These are phyloP conservation scores for Pseudochirops corinnae DNA, from an alignment of 2,797 vertebrate genomes.

Conservation along the genomic window DNA sequence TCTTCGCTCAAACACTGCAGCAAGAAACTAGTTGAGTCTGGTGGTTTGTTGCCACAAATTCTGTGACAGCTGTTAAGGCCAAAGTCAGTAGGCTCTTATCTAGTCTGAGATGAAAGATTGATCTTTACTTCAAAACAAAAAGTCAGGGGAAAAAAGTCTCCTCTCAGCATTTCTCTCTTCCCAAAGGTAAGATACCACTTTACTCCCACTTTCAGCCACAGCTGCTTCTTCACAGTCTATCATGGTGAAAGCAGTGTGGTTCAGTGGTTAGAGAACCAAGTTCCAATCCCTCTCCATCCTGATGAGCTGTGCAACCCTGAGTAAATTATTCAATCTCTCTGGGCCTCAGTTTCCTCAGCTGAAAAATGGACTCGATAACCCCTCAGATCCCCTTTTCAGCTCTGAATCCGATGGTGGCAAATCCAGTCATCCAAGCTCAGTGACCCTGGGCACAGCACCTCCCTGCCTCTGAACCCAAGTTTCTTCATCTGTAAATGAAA, in stretches of 20 bases:
- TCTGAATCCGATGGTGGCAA: neutral
- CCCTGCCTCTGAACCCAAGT: neutral
- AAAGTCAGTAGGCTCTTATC: conserved; percentile 10
- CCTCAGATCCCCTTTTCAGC: neutral
- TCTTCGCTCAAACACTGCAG: conserved; percentile 13
- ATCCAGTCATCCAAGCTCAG: no score
- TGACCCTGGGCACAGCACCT: neutral
- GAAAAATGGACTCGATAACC: neutral
- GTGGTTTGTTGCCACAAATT: conserved; percentile 14
- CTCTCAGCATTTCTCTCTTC: neutral
- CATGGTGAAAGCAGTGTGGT: neutral
- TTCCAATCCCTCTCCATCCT: neutral
- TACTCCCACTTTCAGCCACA: neutral
- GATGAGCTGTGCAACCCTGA: neutral
- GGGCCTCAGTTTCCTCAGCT: neutral
- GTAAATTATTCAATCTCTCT: neutral
- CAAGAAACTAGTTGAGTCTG: neutral
- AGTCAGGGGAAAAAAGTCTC: neutral
- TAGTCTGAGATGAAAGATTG: neutral
- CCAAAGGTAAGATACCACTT: neutral
- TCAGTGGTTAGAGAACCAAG: neutral
- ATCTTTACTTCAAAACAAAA: neutral
- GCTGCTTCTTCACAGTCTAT: neutral
- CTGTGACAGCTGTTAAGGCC: neutral
- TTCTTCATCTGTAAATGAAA: neutral